Evolutionary conservation across 2,888 invertebrate genomes (phyloP), one percentile per base, ranked within the genome.

Genomic region (Sipunculus nudus): DNA sequence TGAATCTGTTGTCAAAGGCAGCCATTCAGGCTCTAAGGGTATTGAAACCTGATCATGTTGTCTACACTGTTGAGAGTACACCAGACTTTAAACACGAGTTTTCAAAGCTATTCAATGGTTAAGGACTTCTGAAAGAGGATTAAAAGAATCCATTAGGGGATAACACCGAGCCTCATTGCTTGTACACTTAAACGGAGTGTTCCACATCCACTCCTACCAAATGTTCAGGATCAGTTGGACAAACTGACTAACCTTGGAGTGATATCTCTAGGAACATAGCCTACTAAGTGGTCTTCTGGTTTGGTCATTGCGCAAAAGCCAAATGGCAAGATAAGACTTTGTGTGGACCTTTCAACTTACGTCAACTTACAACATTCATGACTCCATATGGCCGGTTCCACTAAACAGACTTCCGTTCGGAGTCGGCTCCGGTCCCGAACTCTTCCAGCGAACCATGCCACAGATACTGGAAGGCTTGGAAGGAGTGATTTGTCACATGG

Each of bases 261-360:
- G 1, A 77, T 80, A 45, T 66, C 68, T 40, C 59, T 68, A 13
- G 74, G 80, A 0, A 66, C 72, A 5, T 61, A 66, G 55, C 74
- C 75, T 4, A 79, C 78, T 3, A 73, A 71, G 0, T 80, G 78
- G 78, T 79, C 76, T 49, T 68, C 75, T 19, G 75, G 74, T 1
- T 75, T 80, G 52, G 80, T 82, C 1, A 68, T 74, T 4, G 78
- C 73, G 0, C 67, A 65, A 13, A 76, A 78, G 61, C 58, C 55
- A 26, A 52, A 58, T 39, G 52, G 58, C 3, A 19, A 35, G 8
- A 25, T 61, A 2, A 13, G 61, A 5, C 28, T 64, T 5, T 66
- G 63, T 40, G 61, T 62, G 1, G 64, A 67, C 40, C 39, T 65
- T 5, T 32, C 60, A 16, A n/a, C 19, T 35, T 52, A 25, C 8